phyloP scores from a whole-genome alignment of 1,140 invertebrate genomes.

The Asobara japonica region DNA sequence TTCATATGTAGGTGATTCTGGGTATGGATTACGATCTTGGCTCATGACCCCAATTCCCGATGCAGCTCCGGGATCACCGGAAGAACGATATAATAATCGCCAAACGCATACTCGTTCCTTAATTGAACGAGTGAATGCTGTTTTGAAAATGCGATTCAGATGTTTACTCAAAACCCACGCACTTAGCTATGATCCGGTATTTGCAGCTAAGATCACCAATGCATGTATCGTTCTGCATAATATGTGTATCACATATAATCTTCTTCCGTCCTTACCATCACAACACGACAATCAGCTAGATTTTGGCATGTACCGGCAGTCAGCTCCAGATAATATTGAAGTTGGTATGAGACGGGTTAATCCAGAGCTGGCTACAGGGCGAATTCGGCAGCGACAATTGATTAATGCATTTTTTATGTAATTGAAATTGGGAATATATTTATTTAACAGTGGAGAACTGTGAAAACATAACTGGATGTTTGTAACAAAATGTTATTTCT shows the following conservation, averaged over 20 bases:
- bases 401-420: not conserved
- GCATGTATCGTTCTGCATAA: constrained; percentile 57
- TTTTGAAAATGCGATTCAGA: constrained; percentile 55
- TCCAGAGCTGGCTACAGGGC: constrained; percentile 14
- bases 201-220: constrained; percentile 57
- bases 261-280: not conserved
- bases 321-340: not conserved
- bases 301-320: not conserved
- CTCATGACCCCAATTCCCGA: constrained; percentile 52
- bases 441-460: too few relatives aligned
- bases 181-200: constrained; percentile 53
- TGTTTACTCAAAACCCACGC: constrained; percentile 52
- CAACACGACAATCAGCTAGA: not conserved
- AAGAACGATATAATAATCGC: constrained; percentile 44
- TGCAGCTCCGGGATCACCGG: constrained; percentile 34
- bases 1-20: constrained; percentile 51
- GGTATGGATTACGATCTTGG: constrained; percentile 57
- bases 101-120: constrained; percentile 44
- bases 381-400: not conserved
- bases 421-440: too few relatives aligned
- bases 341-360: not conserved
- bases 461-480: too few relatives aligned
- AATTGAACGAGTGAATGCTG: constrained; percentile 56
- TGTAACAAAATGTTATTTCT: too few relatives aligned
- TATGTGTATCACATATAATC: constrained; percentile 1